These are phyloP conservation scores for Dendrolimus houi DNA, from an alignment of 2,888 invertebrate genomes.

Conservation along the genomic window DNA sequence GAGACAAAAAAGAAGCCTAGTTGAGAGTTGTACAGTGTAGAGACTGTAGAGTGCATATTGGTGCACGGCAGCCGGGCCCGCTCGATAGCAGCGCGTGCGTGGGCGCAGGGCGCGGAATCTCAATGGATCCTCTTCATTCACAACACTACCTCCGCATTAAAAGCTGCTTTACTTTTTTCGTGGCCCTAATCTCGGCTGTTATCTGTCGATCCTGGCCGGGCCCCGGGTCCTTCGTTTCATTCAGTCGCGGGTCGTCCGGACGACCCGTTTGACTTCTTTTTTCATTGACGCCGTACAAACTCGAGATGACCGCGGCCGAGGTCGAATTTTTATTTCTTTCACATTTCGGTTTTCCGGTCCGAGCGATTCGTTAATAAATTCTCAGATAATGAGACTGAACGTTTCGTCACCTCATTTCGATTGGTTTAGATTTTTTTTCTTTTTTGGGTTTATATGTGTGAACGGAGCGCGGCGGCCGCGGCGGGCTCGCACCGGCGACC, in stretches of 20 bases:
- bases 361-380: constrained; percentile 75
- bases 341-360: constrained; percentile 75
- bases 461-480: constrained; percentile 66
- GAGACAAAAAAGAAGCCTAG: constrained; percentile 28
- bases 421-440: constrained; percentile 65
- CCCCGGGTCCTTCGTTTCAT: constrained; percentile 68
- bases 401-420: constrained; percentile 76
- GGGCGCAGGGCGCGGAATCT: constrained; percentile 53
- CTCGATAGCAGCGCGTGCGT: constrained; percentile 33
- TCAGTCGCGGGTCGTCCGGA: constrained; percentile 64
- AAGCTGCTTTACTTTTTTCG: constrained; percentile 65
- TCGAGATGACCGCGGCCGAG: constrained; percentile 73
- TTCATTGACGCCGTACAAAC: constrained; percentile 73
- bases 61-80: constrained; percentile 27
- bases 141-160: constrained; percentile 71
- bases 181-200: constrained; percentile 69
- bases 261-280: constrained; percentile 72
- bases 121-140: constrained; percentile 74
- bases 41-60: constrained; percentile 12
- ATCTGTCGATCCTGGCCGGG: constrained; percentile 67
- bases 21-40: constrained; percentile 2
- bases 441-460: constrained; percentile 69
- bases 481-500: constrained; percentile 49
- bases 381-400: constrained; percentile 77
- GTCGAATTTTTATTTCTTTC: constrained; percentile 76